Conservation (phyloP, 2,797 vertebrate genomes). For the Xenentodon cancila region DNA sequence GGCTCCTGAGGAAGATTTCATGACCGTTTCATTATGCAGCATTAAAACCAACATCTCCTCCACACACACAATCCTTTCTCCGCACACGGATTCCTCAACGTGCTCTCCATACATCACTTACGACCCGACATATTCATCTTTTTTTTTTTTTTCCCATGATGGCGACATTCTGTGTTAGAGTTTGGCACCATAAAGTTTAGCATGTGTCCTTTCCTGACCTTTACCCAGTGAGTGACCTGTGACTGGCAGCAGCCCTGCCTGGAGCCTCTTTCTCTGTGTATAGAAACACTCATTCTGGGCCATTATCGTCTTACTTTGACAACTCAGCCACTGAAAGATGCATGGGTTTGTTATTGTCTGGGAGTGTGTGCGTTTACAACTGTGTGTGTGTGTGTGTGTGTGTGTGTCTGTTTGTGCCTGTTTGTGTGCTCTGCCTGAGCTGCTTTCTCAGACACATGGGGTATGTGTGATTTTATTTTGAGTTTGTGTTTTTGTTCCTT, state of each 20-base stretch:
- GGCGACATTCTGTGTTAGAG: not conserved
- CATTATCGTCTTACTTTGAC: conserved; percentile 52
- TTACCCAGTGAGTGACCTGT: conserved; percentile 56
- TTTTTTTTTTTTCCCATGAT: not conserved
- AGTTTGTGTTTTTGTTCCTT: conserved; percentile 31
- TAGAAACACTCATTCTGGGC: conserved; percentile 42
- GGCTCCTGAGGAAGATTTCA: conserved; percentile 60
- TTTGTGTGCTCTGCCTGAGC: conserved; percentile 25
- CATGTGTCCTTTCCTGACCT: conserved; percentile 41
- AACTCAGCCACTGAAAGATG: conserved; percentile 60
- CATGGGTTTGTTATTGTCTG: conserved; percentile 48
- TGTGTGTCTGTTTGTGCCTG: conserved; percentile 18
- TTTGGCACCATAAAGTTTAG: conserved; percentile 1
- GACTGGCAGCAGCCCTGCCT: conserved; percentile 37
- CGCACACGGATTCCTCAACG: conserved; percentile 26
- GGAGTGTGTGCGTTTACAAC: conserved; percentile 13
- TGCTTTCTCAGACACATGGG: conserved; percentile 46
- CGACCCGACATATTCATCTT: conserved; percentile 3
- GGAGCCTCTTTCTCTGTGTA: conserved; percentile 38
- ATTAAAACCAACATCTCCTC: conserved; percentile 36
- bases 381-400: conserved; percentile 11
- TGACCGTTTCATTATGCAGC: conserved; percentile 76
- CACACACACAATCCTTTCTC: conserved; percentile 40
- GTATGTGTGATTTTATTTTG: conserved; percentile 33
- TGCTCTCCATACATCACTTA: not conserved